phyloP scores from a whole-genome alignment of 2,888 invertebrate species.

The Melinopterus prodromus region DNA sequence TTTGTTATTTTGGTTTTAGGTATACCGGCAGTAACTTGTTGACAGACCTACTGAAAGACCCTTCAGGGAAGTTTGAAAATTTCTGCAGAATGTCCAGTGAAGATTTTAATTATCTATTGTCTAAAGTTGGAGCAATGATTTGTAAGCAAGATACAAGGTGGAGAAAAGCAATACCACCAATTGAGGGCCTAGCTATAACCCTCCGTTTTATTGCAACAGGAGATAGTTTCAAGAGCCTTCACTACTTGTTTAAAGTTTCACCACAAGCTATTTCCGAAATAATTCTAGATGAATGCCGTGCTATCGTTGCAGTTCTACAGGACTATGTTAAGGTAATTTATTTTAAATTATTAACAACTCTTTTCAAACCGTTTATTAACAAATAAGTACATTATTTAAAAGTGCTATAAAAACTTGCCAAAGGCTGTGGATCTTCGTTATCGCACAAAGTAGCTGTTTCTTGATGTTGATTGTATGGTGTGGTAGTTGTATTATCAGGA shows the following conservation, averaged over 20 bases:
- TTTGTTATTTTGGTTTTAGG: not conserved
- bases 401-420: not conserved
- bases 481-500: not conserved
- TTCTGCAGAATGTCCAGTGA: constrained; percentile 32
- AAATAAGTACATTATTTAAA: constrained; percentile 4
- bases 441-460: not conserved
- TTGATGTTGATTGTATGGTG: constrained; percentile 4
- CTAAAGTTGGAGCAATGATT: constrained; percentile 20
- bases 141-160: constrained; percentile 29
- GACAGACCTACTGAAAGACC: constrained; percentile 21
- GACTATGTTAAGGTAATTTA: constrained; percentile 40
- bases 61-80: constrained; percentile 28
- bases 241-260: constrained; percentile 37
- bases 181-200: constrained; percentile 36
- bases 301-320: constrained; percentile 34
- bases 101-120: constrained; percentile 30
- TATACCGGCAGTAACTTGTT: constrained; percentile 21
- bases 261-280: constrained; percentile 35
- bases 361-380: not conserved
- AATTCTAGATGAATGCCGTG: constrained; percentile 34
- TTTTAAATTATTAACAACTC: not conserved
- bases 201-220: constrained; percentile 38
- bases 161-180: constrained; percentile 28
- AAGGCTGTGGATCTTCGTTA: not conserved
- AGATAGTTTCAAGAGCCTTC: constrained; percentile 35